Evolutionary conservation across 2,888 invertebrate species (phyloP), one percentile per base, ranked within the genome.

Genomic region (Tetropium fuscum): DNA sequence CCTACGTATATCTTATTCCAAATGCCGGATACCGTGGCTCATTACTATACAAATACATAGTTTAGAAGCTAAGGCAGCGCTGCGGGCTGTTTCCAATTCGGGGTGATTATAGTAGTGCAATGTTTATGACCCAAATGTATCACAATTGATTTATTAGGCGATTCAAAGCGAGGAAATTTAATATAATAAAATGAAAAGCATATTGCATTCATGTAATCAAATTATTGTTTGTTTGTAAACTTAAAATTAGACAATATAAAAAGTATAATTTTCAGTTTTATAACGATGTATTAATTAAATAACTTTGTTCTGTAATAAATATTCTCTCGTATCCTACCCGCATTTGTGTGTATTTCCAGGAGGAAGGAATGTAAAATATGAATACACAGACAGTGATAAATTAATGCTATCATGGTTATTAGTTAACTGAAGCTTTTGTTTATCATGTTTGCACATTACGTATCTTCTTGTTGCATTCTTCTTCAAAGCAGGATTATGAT

Each of bases 371-470:
- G 36, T 36, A n/a, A 36, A 36, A 16, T 36, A 36, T 36, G 36
- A 36, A 6, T 36, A 15, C 18, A 36, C 16, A 36, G 36, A 36
- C 36, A 36, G 36, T 36, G 36, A 36, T 36, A 36, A 36, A 36
- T 36, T 36, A 36, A 34, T 36, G 36, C 36, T 36, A 16, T 36
- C 36, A 13, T 15, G 36, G 18, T 36, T 36, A 36, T 36, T 36
- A 36, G 15, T 36, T 36, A 36, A 15, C 36, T 16, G 36, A 13
- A 15, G 36, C 36, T 11, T 36, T 13, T 16, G 36, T 13, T 36
- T 16, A 36, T n/a, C n/a, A 36, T 36, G 16, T 36, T 36, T 36
- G 8, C n/a, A 18, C 8, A 36, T 36, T n/a, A n/a, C n/a, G n/a
- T 36, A 36, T 34, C 11, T 36, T 36, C 36, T 15, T 8, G 3